Percentiles rank a stretch among this genome's conserved stretches.
phyloP scores from a whole-genome alignment of 2,113 vertebrate species.

The Semicossyphus pulcher region DNA sequence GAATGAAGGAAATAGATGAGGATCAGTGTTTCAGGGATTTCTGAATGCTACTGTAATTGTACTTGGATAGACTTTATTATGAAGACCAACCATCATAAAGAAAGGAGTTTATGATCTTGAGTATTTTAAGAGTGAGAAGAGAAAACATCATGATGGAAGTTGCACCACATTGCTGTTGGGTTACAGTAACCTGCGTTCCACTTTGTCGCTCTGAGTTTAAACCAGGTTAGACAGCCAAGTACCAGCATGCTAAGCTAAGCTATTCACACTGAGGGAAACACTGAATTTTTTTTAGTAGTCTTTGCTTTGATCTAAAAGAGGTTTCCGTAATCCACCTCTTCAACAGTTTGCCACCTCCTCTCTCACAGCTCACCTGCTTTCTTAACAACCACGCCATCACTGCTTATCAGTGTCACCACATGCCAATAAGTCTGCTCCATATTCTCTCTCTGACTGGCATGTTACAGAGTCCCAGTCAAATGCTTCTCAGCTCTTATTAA shows the following conservation, averaged over 20 bases:
- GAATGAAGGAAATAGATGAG: too few species aligned
- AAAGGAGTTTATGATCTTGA: too few species aligned
- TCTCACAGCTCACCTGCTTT: conserved; percentile 8
- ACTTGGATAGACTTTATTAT: too few species aligned
- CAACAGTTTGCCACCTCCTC: conserved; percentile 36
- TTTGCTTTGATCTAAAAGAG: conserved; percentile 29
- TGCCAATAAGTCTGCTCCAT: conserved; percentile 1
- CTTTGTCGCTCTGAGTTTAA: neutral
- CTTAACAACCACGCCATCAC: neutral
- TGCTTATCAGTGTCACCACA: conserved; percentile 22
- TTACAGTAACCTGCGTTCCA: neutral
- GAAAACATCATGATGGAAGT: neutral
- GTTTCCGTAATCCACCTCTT: conserved; percentile 28
- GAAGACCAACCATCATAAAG: too few species aligned
- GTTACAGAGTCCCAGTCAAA: neutral
- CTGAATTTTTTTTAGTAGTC: neutral
- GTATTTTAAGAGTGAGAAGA: neutral
- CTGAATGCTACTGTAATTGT: too few species aligned
- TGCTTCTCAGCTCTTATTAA: neutral
- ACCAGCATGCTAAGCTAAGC: conserved; percentile 4
- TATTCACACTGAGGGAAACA: neutral
- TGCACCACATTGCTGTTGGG: neutral
- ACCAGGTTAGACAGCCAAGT: neutral
- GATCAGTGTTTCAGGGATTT: too few species aligned
- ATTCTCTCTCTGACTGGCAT: neutral